Percentiles rank a stretch among this genome's conserved stretches.
phyloP scores from a whole-genome alignment of 1,140 invertebrate genomes.

The Diplogasteroides magnus region DNA sequence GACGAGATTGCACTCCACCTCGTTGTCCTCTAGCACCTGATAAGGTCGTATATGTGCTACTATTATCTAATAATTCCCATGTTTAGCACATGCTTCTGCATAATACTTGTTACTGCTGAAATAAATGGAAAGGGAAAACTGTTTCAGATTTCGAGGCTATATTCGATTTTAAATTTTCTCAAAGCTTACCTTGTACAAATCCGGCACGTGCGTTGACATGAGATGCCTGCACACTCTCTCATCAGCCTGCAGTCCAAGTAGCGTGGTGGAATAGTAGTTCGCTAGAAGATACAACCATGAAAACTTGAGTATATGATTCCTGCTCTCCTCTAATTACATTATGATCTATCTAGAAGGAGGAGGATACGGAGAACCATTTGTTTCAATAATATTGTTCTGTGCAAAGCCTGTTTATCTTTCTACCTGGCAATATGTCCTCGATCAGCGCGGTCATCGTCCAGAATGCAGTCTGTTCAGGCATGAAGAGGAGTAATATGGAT shows the following conservation, averaged over 20 bases:
- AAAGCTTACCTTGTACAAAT: constrained; percentile 78
- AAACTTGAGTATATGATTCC: constrained; percentile 3
- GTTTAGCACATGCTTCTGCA: no score
- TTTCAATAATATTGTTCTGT: constrained; percentile 5
- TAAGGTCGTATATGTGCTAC: background rate
- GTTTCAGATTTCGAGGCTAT: background rate
- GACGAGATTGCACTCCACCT: constrained; percentile 83
- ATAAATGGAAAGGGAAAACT: no score
- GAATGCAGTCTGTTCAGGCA: constrained; percentile 97
- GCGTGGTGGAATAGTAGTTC: background rate
- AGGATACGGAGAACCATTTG: no score
- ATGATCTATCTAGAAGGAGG: no score
- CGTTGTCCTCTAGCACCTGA: constrained; percentile 65
- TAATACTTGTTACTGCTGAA: no score
- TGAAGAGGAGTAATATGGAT: constrained; percentile 83
- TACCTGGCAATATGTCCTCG: constrained; percentile 93
- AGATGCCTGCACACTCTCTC: constrained; percentile 84
- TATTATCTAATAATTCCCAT: no score
- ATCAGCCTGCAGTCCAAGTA: constrained; percentile 67
- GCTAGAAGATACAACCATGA: background rate
- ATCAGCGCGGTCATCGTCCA: constrained; percentile 98
- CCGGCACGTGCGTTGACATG: constrained; percentile 76
- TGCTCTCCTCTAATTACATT: constrained; percentile 12
- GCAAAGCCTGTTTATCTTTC: constrained; percentile 74
- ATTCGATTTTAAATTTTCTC: constrained; percentile 47